Conservation (phyloP, 2,113 vertebrate species). For the Serinus canaria region DNA sequence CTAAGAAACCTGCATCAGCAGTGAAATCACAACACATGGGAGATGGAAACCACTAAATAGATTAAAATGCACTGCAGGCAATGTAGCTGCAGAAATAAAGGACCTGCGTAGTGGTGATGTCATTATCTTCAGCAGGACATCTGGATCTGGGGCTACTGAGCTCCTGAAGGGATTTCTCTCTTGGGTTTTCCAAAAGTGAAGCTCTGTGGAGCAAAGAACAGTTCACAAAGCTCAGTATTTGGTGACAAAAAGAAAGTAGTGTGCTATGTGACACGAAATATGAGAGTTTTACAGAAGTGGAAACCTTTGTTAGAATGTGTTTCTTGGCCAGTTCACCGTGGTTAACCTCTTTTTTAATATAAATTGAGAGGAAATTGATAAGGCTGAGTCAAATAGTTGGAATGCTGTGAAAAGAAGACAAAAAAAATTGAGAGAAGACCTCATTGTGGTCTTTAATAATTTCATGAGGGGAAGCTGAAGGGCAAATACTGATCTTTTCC, state of each 20-base stretch:
- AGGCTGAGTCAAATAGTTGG: no score
- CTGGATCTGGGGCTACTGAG: neutral
- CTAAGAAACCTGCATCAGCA: neutral
- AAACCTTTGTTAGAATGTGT: neutral
- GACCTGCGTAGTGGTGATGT: rapidly evolving
- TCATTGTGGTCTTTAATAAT: neutral
- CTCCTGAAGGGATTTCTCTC: neutral
- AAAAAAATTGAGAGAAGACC: neutral
- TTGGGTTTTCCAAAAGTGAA: neutral
- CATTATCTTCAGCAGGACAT: neutral
- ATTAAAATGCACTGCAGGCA: neutral
- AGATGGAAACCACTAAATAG: neutral
- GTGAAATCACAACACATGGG: neutral
- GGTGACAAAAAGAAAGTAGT: neutral
- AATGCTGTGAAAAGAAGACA: no score
- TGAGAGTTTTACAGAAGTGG: neutral
- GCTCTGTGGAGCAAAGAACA: neutral
- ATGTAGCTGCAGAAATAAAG: rapidly evolving
- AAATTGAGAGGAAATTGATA: neutral
- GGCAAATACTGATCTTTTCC: neutral
- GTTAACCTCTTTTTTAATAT: neutral
- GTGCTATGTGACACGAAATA: neutral
- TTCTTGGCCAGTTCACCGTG: neutral
- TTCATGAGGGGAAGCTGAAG: neutral
- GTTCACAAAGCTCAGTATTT: rapidly evolving